Conservation (phyloP, 1,140 invertebrate genomes). For the Drosophila fuyamai region DNA sequence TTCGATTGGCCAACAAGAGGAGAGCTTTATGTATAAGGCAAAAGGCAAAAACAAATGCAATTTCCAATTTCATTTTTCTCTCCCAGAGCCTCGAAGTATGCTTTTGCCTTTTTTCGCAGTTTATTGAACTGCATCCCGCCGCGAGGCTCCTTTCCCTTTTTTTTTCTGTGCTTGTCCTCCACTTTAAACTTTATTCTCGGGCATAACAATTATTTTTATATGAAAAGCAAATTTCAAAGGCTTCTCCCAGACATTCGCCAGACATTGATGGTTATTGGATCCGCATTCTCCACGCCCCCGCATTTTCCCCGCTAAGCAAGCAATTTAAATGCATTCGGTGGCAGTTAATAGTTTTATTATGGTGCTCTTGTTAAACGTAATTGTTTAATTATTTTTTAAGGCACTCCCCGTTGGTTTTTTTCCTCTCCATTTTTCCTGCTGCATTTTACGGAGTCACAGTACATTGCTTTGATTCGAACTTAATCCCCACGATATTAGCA, state of each 20-base stretch:
- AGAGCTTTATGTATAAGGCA: conserved; percentile 22
- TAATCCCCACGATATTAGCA: conserved; percentile 77
- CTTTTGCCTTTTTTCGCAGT: conserved; percentile 50
- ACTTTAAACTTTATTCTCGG: conserved; percentile 50
- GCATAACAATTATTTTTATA: conserved; percentile 54
- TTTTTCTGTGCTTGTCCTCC: conserved; percentile 8
- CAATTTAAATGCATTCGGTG: conserved; percentile 78
- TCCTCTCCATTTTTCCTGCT: conserved; percentile 8
- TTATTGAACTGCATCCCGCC: conserved; percentile 69
- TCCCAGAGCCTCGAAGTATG: conserved; percentile 61
- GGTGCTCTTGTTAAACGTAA: conserved; percentile 54
- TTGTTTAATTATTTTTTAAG: conserved; percentile 79
- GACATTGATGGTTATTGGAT: conserved; percentile 55
- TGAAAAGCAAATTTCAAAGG: conserved; percentile 54
- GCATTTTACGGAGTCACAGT: conserved; percentile 75
- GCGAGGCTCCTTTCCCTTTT: conserved; percentile 29
- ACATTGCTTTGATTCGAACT: conserved; percentile 81
- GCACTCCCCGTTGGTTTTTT: conserved; percentile 3
- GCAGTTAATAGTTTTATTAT: conserved; percentile 77
- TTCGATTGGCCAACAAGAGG: conserved; percentile 61
- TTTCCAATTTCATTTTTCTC: conserved; percentile 49
- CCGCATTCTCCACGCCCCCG: conserved; percentile 26
- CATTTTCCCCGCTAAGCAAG: conserved; percentile 48
- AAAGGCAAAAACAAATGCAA: conserved; percentile 61
- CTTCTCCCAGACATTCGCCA: conserved; percentile 43